phyloP scores from a whole-genome alignment of 1,140 invertebrate genomes.

The Zaprionus tsacasi region DNA sequence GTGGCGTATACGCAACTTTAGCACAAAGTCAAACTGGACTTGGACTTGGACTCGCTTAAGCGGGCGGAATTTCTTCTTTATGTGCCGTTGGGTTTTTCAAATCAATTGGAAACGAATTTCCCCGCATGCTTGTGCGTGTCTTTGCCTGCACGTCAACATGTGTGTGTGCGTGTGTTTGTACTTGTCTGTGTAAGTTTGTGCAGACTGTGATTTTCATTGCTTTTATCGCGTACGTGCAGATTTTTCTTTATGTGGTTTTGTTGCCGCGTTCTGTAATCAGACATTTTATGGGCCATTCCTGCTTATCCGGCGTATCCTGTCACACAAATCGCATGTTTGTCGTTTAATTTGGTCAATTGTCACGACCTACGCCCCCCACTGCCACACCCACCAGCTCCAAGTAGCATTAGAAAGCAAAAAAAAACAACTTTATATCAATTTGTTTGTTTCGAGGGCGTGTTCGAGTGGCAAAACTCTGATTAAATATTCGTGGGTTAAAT shows the following conservation, averaged over 20 bases:
- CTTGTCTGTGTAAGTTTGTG: constrained; percentile 28
- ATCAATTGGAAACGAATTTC: constrained; percentile 75
- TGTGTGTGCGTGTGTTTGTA: constrained; percentile 14
- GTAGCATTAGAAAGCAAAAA: too few relatives aligned
- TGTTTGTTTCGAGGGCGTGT: background rate
- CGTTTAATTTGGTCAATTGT: constrained; percentile 72
- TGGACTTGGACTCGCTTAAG: constrained; percentile 21
- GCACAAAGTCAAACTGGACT: constrained; percentile 22
- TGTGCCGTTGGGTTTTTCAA: constrained; percentile 45
- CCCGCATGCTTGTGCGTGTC: constrained; percentile 29
- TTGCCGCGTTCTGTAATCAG: constrained; percentile 32
- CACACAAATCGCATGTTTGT: constrained; percentile 26
- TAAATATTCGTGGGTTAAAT: background rate
- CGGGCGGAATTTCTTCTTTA: constrained; percentile 38
- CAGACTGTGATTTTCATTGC: constrained; percentile 51
- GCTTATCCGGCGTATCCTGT: constrained; percentile 5
- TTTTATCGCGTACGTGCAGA: constrained; percentile 47
- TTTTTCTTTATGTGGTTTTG: constrained; percentile 32
- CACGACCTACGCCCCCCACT: constrained; percentile 35
- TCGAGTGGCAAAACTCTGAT: background rate
- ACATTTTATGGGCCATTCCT: constrained; percentile 22
- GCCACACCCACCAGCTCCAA: too few relatives aligned
- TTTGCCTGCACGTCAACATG: background rate
- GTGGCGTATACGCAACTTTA: constrained; percentile 46
- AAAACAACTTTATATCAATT: background rate